Conservation (phyloP, 2,113 vertebrate species). For the Pseudonaja textilis region DNA sequence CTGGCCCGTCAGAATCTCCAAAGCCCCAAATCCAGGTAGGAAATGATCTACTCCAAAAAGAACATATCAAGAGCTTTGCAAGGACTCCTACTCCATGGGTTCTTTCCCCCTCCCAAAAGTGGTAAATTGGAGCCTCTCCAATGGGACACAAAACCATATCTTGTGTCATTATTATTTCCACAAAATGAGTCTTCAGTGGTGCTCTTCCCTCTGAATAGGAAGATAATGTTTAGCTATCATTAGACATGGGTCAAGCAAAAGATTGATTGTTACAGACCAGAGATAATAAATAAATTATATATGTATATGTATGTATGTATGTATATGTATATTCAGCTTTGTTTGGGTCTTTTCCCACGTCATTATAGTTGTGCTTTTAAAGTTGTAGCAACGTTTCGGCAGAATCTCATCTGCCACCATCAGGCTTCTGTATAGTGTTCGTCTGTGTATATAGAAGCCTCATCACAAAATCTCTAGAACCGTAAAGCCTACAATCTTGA, state of each 20-base stretch:
- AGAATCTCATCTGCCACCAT: too few species aligned
- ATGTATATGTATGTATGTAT: too few species aligned
- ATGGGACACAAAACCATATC: not conserved
- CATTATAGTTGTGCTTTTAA: too few species aligned
- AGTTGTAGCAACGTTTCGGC: too few species aligned
- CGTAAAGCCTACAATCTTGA: too few species aligned
- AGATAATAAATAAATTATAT: too few species aligned
- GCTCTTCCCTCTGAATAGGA: not conserved
- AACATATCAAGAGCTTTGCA: accelerated
- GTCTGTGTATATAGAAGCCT: too few species aligned
- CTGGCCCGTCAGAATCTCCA: conserved; percentile 90
- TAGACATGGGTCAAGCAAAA: not conserved
- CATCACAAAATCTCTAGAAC: too few species aligned
- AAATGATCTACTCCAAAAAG: not conserved
- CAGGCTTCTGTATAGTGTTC: too few species aligned
- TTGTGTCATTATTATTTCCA: not conserved
- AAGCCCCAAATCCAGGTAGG: conserved; percentile 89
- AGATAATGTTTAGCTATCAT: not conserved
- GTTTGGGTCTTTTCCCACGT: too few species aligned
- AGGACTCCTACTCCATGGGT: not conserved
- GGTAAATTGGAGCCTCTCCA: not conserved
- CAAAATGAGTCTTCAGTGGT: not conserved
- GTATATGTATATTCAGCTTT: too few species aligned
- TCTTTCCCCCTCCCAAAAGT: accelerated
- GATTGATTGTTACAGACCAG: not conserved